Base-by-base conservation (phyloP, 2,888 invertebrate genomes). In the Mamestra brassicae region DNA sequence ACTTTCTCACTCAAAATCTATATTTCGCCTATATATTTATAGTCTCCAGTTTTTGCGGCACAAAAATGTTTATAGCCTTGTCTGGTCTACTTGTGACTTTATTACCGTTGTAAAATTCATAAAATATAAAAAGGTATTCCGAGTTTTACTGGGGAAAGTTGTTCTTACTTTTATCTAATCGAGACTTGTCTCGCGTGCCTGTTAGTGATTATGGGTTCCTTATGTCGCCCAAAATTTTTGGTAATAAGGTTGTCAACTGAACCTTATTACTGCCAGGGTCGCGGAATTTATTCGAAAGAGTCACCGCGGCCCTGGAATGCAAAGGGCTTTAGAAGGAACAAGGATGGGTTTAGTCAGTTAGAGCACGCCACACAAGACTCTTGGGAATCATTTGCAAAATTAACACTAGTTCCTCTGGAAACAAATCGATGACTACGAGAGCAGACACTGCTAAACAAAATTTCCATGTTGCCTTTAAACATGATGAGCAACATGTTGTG, bases 61-160 rank as follows among this genome's bases (percentile, higher is more conserved):
- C 61, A 66, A 76, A 74, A 73, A 81, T 75, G 63, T 84, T 85
- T 80, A 86, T 77, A 10, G 45, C 58, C 74, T 76, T 76, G 76
- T 78, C 26, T 83, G 54, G 71, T 34, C 36, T 72, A 62, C 70
- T 85, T 74, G 52, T 61, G 64, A 74, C 55, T 60, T 83, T 83
- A 86, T 83, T 78, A 64, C 68, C 1, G 80, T 80, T 81, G 65
- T 83, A 80, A 85, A 81, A 76, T 83, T 78, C 80, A 83, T 80
- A 80, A 83, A 86, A 80, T 74, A 78, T 76, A 76, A 79, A 84
- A 61, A 76, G 68, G 70, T 68, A 66, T 78, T 62, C 73, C 76
- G 60, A 65, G 71, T 71, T 78, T 78, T 80, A 69, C 61, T 76
- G 63, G 71, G 8, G 76, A 81, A 80, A 78, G 74, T 81, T 78